Evolutionary conservation across 2,113 vertebrate genomes (phyloP).

Genomic region (Boulengeromyrus knoepffleri): DNA sequence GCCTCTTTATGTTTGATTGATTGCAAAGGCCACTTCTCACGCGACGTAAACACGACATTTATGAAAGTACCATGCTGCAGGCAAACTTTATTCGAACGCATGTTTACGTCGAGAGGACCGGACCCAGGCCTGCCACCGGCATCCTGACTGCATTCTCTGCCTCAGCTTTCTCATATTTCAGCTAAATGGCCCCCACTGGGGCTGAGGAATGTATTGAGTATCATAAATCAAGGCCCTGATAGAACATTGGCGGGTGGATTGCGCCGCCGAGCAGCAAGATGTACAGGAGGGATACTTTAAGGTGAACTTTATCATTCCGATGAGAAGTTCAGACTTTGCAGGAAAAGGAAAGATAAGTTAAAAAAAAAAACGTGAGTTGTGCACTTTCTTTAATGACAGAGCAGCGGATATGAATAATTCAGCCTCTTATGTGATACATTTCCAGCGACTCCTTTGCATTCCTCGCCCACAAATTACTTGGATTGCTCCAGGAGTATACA

Average conservation of each 20-base stretch:
- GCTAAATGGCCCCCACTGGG: slow-evolving; percentile 77
- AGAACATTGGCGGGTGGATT: slow-evolving; percentile 85
- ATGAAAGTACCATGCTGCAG: not conserved
- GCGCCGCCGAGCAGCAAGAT: slow-evolving; percentile 65
- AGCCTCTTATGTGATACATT: not conserved
- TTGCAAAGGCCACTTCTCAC: not conserved
- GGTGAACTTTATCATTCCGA: slow-evolving; percentile 75
- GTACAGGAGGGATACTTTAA: slow-evolving; percentile 80
- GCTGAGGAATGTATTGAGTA: slow-evolving; percentile 83
- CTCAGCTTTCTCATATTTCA: slow-evolving; percentile 85
- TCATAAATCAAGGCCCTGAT: slow-evolving; percentile 92
- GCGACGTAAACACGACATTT: not conserved
- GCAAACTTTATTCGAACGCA: slow-evolving; percentile 21
- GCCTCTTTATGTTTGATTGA: slow-evolving; percentile 1
- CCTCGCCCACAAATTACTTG: not conserved
- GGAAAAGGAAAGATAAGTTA: not conserved
- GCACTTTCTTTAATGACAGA: slow-evolving; percentile 9
- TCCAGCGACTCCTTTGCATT: not conserved
- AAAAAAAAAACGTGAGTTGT: not conserved
- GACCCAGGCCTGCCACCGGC: slow-evolving; percentile 72
- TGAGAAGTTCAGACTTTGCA: slow-evolving; percentile 29
- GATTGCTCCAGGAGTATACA: not conserved
- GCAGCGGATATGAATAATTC: slow-evolving; percentile 2
- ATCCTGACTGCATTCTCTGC: slow-evolving; percentile 67
- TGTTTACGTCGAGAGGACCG: slow-evolving; percentile 58